phyloP scores from a whole-genome alignment of 1,140 invertebrate genomes.

The Homarus americanus region DNA sequence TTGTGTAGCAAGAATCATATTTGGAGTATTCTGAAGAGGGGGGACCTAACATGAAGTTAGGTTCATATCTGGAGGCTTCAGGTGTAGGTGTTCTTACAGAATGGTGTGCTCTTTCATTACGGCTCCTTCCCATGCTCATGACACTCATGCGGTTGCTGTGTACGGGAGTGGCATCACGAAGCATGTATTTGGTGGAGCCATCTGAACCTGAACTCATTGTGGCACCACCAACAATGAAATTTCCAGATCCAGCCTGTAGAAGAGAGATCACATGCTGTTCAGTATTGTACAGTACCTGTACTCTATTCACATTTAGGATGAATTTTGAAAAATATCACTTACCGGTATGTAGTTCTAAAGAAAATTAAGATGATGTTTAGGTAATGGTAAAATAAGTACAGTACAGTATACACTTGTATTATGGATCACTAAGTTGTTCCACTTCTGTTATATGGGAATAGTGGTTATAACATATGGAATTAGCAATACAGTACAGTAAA shows the following conservation, averaged over 20 bases:
- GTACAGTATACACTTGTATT: too few species aligned
- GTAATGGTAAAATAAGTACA: too few species aligned
- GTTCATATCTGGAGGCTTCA: slow-evolving; percentile 52
- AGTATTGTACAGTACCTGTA: too few species aligned
- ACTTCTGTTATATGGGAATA: too few species aligned
- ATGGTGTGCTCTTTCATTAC: background rate
- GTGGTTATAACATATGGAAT: too few species aligned
- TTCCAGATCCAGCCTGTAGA: background rate
- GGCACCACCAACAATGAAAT: slow-evolving; percentile 9
- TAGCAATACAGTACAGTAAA: too few species aligned
- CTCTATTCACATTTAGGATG: too few species aligned
- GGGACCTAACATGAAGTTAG: slow-evolving; percentile 52
- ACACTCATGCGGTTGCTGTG: background rate
- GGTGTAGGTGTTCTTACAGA: slow-evolving; percentile 14
- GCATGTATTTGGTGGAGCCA: slow-evolving; percentile 49
- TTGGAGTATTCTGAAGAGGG: background rate
- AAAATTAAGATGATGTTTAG: too few species aligned
- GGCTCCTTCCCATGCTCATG: background rate
- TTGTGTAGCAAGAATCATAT: slow-evolving; percentile 1
- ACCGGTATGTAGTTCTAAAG: too few species aligned
- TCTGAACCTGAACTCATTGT: slow-evolving; percentile 30
- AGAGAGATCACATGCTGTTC: too few species aligned
- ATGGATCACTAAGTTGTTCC: too few species aligned
- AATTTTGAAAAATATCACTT: too few species aligned
- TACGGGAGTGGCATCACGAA: background rate